Percentiles rank a stretch among this genome's conserved stretches.
phyloP scores from a whole-genome alignment of 2,797 vertebrate genomes.

The Cryptoblepharus egeriae region DNA sequence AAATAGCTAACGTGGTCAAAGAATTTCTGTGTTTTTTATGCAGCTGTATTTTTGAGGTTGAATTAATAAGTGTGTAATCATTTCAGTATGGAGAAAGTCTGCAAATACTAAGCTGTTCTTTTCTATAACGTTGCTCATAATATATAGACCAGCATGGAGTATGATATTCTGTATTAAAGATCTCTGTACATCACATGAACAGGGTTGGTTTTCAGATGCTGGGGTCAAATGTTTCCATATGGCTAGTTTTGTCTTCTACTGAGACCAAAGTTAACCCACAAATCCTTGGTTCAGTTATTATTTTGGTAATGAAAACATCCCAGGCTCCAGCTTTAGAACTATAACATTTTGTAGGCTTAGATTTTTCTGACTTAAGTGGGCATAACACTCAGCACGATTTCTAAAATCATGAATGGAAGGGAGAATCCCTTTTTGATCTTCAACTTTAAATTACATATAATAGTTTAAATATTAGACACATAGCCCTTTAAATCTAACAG shows the following conservation, averaged over 20 bases:
- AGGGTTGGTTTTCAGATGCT: background rate
- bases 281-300: slow-evolving; percentile 9
- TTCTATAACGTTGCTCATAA: slow-evolving; percentile 5
- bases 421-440: background rate
- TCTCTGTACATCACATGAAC: background rate
- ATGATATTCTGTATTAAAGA: background rate
- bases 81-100: slow-evolving; percentile 12
- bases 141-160: background rate
- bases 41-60: background rate
- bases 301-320: slow-evolving; percentile 12
- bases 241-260: background rate
- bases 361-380: slow-evolving; percentile 16
- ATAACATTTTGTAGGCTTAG: background rate
- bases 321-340: background rate
- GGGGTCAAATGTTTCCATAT: slow-evolving; percentile 36
- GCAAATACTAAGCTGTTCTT: background rate
- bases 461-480: slow-evolving; percentile 24
- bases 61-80: slow-evolving; percentile 21
- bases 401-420: background rate
- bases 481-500: background rate
- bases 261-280: slow-evolving; percentile 17
- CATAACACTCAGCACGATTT: background rate
- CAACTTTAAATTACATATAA: background rate
- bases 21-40: slow-evolving; percentile 10
- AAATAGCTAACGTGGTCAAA: background rate